These are phyloP conservation scores for Sitta carolinensis DNA, from an alignment of 2,797 vertebrate genomes.

Conservation along the genomic window DNA sequence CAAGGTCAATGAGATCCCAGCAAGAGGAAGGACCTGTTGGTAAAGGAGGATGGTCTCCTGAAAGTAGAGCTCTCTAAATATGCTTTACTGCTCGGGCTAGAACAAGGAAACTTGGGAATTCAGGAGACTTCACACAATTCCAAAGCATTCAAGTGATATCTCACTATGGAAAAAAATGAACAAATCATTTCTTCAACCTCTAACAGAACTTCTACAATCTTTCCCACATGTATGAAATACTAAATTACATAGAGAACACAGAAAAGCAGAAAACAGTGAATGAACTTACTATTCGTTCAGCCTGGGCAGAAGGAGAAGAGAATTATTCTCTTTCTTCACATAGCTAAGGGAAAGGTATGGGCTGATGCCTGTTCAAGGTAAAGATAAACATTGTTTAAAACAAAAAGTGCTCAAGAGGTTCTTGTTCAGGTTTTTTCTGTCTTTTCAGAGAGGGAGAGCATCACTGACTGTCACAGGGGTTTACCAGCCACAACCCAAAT, in stretches of 20 bases:
- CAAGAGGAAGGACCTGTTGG: neutral
- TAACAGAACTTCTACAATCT: neutral
- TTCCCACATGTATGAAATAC: neutral
- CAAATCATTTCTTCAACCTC: neutral
- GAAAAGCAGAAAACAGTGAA: neutral
- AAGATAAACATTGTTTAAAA: neutral
- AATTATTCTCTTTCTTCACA: neutral
- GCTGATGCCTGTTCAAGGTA: neutral
- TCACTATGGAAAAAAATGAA: neutral
- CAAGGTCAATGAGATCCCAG: neutral
- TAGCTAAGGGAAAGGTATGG: neutral
- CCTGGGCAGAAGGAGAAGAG: neutral
- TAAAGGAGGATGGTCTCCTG: neutral
- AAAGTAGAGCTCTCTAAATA: neutral
- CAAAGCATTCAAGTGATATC: neutral
- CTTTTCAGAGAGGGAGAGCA: neutral
- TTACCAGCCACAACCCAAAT: neutral
- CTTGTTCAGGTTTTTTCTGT: neutral
- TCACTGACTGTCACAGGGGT: neutral
- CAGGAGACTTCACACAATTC: neutral
- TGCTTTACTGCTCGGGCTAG: neutral
- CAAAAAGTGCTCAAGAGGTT: neutral
- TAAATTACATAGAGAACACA: neutral
- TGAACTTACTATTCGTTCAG: neutral
- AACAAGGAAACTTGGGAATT: neutral